Evolutionary conservation across 1,140 invertebrate species (phyloP).

Genomic region (Anastrepha ludens): DNA sequence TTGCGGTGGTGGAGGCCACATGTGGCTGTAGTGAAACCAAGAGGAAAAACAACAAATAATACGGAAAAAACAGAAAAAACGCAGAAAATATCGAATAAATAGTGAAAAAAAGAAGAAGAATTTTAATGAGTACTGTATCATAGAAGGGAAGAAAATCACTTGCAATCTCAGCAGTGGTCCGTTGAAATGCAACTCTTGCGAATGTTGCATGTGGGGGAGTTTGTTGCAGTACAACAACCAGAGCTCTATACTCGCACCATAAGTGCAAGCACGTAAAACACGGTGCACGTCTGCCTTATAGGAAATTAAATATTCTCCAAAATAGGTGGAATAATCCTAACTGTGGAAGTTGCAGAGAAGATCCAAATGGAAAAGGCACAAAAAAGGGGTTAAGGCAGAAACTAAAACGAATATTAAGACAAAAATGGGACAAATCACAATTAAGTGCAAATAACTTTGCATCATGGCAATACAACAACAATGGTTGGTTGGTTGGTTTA

Average conservation of each 20-base stretch:
- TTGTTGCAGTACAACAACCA: not conserved
- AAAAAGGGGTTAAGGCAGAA: not conserved
- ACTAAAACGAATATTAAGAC: too few relatives aligned
- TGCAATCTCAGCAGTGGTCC: constrained; percentile 50
- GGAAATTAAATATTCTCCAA: not conserved
- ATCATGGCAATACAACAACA: too few relatives aligned
- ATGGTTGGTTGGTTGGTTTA: too few relatives aligned
- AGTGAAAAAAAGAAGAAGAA: constrained; percentile 44
- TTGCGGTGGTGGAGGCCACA: constrained; percentile 24
- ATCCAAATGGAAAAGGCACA: not conserved
- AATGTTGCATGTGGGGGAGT: constrained; percentile 43
- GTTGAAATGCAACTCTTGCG: constrained; percentile 17
- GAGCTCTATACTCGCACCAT: not conserved
- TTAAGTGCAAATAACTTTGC: too few relatives aligned
- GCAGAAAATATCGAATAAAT: constrained; percentile 33
- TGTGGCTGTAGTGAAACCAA: constrained; percentile 26
- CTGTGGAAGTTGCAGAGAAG: not conserved
- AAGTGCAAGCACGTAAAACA: not conserved
- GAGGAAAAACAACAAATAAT: not conserved
- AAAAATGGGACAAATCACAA: too few relatives aligned
- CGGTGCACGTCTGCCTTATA: not conserved
- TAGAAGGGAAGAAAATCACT: constrained; percentile 13
- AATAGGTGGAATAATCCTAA: not conserved
- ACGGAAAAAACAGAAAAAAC: not conserved
- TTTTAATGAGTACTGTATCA: constrained; percentile 32